phyloP scores from a whole-genome alignment of 2,797 vertebrate species.

The Melanogrammus aeglefinus region DNA sequence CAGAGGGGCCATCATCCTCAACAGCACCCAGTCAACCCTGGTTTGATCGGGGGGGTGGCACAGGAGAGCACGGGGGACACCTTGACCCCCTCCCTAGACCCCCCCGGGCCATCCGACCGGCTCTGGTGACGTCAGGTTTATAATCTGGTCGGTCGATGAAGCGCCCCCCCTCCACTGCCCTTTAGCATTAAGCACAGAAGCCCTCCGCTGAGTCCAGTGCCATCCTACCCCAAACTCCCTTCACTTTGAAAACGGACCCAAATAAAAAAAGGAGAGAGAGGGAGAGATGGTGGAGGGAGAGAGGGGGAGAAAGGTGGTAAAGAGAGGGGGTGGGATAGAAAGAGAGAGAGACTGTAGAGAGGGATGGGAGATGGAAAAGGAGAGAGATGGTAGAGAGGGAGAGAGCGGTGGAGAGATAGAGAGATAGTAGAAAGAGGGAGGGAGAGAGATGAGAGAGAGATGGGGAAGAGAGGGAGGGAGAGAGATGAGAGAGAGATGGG shows the following conservation, averaged over 20 bases:
- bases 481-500: conserved; percentile 29
- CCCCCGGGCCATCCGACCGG: too few species aligned
- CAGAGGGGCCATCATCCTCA: conserved; percentile 18
- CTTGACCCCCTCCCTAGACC: not conserved
- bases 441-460: conserved; percentile 36
- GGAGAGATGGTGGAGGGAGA: not conserved
- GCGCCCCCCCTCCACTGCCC: conserved; percentile 35
- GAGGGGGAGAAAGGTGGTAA: conserved; percentile 36
- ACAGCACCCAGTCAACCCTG: conserved; percentile 38
- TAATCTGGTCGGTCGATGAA: conserved; percentile 57
- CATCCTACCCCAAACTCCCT: conserved; percentile 57
- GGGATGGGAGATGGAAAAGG: conserved; percentile 35
- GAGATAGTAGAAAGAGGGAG: not conserved
- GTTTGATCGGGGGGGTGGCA: conserved; percentile 47
- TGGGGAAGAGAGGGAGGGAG: conserved; percentile 27
- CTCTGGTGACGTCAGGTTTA: conserved; percentile 50
- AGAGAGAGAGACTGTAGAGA: not conserved
- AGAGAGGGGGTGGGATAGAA: conserved; percentile 36
- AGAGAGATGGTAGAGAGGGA: conserved; percentile 13
- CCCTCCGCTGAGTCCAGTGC: conserved; percentile 43
- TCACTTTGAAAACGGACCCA: conserved; percentile 76
- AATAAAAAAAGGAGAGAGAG: conserved; percentile 54
- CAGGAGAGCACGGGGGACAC: conserved; percentile 32
- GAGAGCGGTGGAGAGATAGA: not conserved
- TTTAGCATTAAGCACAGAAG: conserved; percentile 41